Conservation (phyloP, 1,140 invertebrate species). For the Brachionus manjavacas region DNA sequence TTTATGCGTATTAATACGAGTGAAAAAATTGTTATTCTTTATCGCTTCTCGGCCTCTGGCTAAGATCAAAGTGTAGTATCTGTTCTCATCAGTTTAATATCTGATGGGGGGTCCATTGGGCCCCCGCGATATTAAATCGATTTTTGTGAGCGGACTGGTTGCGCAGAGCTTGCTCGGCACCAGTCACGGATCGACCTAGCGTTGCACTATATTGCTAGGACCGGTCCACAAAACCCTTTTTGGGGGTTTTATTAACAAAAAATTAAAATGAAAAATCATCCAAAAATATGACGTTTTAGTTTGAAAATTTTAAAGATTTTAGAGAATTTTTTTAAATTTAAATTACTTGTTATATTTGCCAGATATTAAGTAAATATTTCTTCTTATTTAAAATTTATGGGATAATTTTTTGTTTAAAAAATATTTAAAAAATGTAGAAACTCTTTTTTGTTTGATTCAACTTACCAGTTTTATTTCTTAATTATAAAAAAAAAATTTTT, state of each 20-base stretch:
- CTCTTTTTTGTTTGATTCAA: no score
- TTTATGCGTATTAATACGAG: neutral
- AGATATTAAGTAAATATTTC: no score
- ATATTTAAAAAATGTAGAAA: no score
- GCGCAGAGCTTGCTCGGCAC: slow-evolving; percentile 40
- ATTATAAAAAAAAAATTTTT: no score
- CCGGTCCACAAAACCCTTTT: slow-evolving; percentile 20
- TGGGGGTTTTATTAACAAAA: neutral
- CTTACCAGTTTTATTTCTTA: no score
- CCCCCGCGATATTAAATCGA: slow-evolving; percentile 39
- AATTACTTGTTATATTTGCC: no score
- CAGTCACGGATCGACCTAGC: slow-evolving; percentile 32
- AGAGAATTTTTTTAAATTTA: no score
- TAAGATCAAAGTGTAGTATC: slow-evolving; percentile 41
- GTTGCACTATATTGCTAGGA: slow-evolving; percentile 15
- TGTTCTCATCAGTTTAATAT: slow-evolving; percentile 42
- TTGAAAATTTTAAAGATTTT: no score
- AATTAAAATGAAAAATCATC: neutral
- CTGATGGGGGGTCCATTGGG: slow-evolving; percentile 38
- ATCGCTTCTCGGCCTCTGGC: slow-evolving; percentile 41
- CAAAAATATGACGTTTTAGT: no score
- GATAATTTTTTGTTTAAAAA: no score
- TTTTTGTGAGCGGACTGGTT: slow-evolving; percentile 40
- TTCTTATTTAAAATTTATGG: no score
- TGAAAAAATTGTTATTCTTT: neutral